phyloP scores from a whole-genome alignment of 2,888 invertebrate genomes.

The Dyspetes luteomarginatus region DNA sequence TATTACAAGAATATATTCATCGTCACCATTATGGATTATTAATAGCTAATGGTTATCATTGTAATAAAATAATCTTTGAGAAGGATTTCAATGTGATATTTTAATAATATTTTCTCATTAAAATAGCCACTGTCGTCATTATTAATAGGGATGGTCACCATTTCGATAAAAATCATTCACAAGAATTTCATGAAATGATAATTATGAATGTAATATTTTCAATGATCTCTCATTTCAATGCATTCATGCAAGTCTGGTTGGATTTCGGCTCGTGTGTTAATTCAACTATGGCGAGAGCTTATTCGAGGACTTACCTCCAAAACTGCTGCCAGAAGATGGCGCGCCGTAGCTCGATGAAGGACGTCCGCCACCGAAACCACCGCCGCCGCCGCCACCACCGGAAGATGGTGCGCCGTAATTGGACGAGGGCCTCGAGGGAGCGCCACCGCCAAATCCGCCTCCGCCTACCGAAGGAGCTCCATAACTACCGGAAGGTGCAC shows the following conservation, averaged over 20 bases:
- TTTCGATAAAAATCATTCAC: too few relatives aligned
- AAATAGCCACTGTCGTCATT: too few relatives aligned
- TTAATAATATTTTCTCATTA: too few relatives aligned
- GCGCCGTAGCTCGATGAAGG: slow-evolving; percentile 83
- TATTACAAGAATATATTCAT: neutral
- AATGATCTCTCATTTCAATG: too few relatives aligned
- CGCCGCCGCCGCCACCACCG: slow-evolving; percentile 66
- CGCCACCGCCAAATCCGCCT: slow-evolving; percentile 71
- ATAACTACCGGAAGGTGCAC: slow-evolving; percentile 71
- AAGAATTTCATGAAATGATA: too few relatives aligned
- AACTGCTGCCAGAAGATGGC: slow-evolving; percentile 78
- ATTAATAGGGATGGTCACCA: too few relatives aligned
- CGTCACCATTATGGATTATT: neutral
- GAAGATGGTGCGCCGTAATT: slow-evolving; percentile 69
- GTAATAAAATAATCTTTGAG: neutral
- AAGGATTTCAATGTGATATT: too few relatives aligned
- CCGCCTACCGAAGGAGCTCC: slow-evolving; percentile 84
- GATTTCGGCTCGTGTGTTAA: too few relatives aligned
- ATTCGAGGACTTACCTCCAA: too few relatives aligned
- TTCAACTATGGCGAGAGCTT: too few relatives aligned
- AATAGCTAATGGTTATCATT: neutral
- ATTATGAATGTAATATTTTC: too few relatives aligned
- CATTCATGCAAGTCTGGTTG: too few relatives aligned
- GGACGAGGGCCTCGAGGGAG: slow-evolving; percentile 79
- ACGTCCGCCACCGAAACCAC: slow-evolving; percentile 79